Conservation (phyloP, 2,888 invertebrate species). For the Deroplatys truncata region DNA sequence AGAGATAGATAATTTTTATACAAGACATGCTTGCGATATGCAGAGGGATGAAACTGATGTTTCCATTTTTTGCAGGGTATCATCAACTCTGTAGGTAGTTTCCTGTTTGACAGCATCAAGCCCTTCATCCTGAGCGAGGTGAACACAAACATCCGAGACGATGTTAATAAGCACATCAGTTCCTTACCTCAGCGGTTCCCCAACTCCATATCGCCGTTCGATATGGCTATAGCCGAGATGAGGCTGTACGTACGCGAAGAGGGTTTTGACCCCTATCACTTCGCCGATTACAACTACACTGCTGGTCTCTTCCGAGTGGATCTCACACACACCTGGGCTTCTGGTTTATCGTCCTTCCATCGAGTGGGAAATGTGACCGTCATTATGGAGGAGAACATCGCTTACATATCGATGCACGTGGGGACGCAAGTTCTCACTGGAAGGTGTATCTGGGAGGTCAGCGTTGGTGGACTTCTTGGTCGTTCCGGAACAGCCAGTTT, state of each 20-base stretch:
- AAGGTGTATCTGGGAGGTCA: constrained; percentile 73
- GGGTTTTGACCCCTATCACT: constrained; percentile 69
- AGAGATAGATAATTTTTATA: too few relatives aligned
- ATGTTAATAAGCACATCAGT: constrained; percentile 69
- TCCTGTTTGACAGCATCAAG: constrained; percentile 83
- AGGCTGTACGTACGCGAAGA: constrained; percentile 61
- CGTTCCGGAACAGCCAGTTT: constrained; percentile 70
- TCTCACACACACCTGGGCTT: constrained; percentile 70
- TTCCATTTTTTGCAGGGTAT: constrained; percentile 56
- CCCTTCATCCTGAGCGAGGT: constrained; percentile 76
- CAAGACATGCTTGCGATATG: too few relatives aligned
- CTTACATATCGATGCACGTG: constrained; percentile 48
- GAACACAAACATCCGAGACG: constrained; percentile 66
- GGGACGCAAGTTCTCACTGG: constrained; percentile 78
- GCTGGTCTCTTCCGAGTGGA: constrained; percentile 65
- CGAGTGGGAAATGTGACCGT: constrained; percentile 74
- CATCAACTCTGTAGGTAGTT: constrained; percentile 75
- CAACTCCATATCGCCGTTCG: constrained; percentile 80
- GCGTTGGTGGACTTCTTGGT: constrained; percentile 61
- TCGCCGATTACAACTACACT: constrained; percentile 69
- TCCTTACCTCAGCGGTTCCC: constrained; percentile 71
- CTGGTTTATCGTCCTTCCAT: constrained; percentile 76
- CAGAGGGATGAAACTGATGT: background rate
- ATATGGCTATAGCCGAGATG: constrained; percentile 73
- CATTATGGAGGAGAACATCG: constrained; percentile 66